Percentiles rank a stretch among this genome's conserved stretches.
Evolutionary conservation across 2,797 vertebrate species (phyloP).

Genomic region (Karalla daura): DNA sequence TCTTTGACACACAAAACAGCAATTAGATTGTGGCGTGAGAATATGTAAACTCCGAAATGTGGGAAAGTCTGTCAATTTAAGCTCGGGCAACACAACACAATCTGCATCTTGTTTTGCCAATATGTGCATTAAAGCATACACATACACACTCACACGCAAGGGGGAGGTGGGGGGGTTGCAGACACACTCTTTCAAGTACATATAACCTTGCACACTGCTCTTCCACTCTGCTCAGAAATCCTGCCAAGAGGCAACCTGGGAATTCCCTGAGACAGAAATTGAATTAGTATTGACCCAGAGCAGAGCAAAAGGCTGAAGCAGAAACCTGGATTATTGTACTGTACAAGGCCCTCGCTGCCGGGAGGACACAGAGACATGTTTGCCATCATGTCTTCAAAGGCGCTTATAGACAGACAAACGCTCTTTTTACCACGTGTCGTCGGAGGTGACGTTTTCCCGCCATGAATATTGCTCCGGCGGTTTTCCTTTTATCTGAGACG

Average conservation of each 20-base stretch:
- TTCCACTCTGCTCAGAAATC: constrained; percentile 69
- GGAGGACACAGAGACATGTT: constrained; percentile 59
- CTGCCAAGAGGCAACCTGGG: constrained; percentile 76
- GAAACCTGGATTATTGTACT: constrained; percentile 69
- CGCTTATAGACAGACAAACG: constrained; percentile 19
- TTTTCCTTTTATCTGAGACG: neutral
- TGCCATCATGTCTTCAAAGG: constrained; percentile 45
- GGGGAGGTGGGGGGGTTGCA: neutral
- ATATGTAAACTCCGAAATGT: constrained; percentile 40
- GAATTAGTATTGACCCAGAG: constrained; percentile 81
- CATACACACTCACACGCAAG: neutral
- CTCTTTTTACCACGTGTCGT: neutral
- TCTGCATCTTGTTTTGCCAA: constrained; percentile 41
- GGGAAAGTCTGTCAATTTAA: constrained; percentile 50
- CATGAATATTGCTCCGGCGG: neutral
- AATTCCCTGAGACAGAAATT: constrained; percentile 78
- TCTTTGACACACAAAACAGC: constrained; percentile 49
- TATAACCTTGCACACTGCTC: constrained; percentile 53
- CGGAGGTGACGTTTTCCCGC: neutral
- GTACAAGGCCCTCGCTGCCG: constrained; percentile 51
- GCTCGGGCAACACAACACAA: constrained; percentile 31
- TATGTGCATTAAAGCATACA: constrained; percentile 10
- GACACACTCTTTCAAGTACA: constrained; percentile 27
- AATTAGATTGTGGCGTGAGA: constrained; percentile 54
- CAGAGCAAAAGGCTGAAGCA: constrained; percentile 65